A percentile compares a stretch with the other conserved stretches of the same genome.
Conservation (phyloP, 1,140 invertebrate genomes). For the Drosophila santomea region DNA sequence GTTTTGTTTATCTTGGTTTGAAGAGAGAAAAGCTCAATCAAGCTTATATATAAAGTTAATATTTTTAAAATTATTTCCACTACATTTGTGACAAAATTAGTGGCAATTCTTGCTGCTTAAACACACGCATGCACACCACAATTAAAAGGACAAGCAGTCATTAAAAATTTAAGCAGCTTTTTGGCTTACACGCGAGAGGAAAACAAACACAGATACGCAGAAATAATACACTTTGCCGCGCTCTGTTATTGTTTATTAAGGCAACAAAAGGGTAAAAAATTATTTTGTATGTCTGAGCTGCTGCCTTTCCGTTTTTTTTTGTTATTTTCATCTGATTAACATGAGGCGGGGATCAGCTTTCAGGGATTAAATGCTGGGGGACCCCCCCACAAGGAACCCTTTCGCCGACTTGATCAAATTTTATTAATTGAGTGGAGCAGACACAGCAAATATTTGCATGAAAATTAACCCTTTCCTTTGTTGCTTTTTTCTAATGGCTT, state of each 20-base stretch:
- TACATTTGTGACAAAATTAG: neutral
- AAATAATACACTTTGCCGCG: constrained; percentile 41
- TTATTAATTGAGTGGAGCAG: constrained; percentile 74
- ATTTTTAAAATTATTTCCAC: neutral
- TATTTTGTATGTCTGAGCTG: constrained; percentile 32
- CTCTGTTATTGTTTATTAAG: constrained; percentile 30
- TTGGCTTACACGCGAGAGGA: constrained; percentile 68
- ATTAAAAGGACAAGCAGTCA: constrained; percentile 81
- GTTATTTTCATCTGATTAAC: constrained; percentile 63
- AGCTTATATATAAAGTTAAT: neutral
- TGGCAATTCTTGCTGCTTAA: constrained; percentile 40
- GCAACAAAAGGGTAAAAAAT: constrained; percentile 33
- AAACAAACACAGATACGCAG: constrained; percentile 32
- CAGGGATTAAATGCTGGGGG: constrained; percentile 20
- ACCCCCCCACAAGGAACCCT: constrained; percentile 4
- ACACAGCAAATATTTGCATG: constrained; percentile 50
- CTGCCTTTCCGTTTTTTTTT: constrained; percentile 6
- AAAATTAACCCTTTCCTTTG: neutral
- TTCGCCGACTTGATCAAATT: constrained; percentile 69
- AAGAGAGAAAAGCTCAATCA: no score
- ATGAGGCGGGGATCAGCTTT: constrained; percentile 29
- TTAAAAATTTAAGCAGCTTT: constrained; percentile 83
- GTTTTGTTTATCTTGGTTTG: constrained; percentile 9
- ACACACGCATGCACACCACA: constrained; percentile 49
- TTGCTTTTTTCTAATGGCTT: constrained; percentile 7